Evolutionary conservation across 2,888 invertebrate genomes (phyloP), one percentile per base, ranked within the genome.

Genomic region (Eledona agricola): DNA sequence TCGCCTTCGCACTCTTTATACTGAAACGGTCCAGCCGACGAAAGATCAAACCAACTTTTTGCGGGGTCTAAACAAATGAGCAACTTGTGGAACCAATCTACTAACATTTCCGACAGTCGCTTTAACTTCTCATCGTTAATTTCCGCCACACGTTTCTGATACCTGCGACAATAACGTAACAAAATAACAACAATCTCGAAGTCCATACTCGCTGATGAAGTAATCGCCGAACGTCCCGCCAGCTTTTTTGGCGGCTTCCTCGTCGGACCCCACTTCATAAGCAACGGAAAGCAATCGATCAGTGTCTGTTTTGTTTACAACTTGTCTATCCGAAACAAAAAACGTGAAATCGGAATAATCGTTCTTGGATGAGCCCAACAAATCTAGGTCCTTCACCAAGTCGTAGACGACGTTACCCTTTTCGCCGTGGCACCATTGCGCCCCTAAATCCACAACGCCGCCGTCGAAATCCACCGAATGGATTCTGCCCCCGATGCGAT

Each of bases 1-100:
- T 90, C 84, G 0, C 93, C 93, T 4, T 86, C 84, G 67, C 89
- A 89, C 0, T 77, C 75, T 81, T 83, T 79, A 4, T 85, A 87
- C 57, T 86, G 83, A 1, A 79, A 72, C 3, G 63, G 53, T 0
- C 86, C 85, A 51, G 76, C 77, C 0, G 86, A 79, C 0, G 91
- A 90, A 31, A 89, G 82, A 25, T 86, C 79, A 76, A 81, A 77
- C 83, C 90, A 77, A 71, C 82, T 71, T 77, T 82, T 80, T 59
- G 87, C 77, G 40, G 86, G 82, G 75, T 89, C 81, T 32, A 71
- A 60, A 40, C 72, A 73, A 16, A 70, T 59, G 12, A 60, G 59
- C 10, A 73, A 65, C 55, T 73, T 73, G 37, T 72, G 65, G 52
- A 66, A 68, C 72, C 72, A 76, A 37, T 73, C 66, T 16, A 69